These are phyloP conservation scores for Archaeoteleia sp. DNA, from an alignment of 2,888 invertebrate genomes.

Conservation along the genomic window DNA sequence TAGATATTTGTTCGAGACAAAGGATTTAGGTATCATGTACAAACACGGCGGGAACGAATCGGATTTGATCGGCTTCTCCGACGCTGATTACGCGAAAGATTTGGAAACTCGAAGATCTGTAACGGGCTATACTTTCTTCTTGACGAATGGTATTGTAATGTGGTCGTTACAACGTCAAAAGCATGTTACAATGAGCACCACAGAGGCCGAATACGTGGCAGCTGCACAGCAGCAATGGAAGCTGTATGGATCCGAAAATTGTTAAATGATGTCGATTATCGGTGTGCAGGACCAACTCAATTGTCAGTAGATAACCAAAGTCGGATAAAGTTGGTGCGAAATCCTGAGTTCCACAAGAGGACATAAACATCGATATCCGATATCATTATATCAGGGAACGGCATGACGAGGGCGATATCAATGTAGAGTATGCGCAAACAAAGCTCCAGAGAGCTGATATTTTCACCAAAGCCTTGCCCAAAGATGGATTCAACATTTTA, in stretches of 20 bases:
- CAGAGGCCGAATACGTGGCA: no score
- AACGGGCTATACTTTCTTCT: constrained; percentile 40
- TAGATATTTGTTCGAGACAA: constrained; percentile 39
- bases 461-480: constrained; percentile 23
- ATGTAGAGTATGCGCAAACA: constrained; percentile 18
- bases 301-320: constrained; percentile 27
- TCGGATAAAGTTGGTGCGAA: constrained; percentile 15
- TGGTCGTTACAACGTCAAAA: constrained; percentile 40
- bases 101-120: constrained; percentile 38
- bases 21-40: constrained; percentile 32
- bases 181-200: constrained; percentile 9
- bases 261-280: constrained; percentile 5
- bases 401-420: constrained; percentile 1
- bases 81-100: constrained; percentile 49
- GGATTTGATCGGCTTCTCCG: constrained; percentile 37
- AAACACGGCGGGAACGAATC: neutral
- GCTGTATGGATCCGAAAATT: constrained; percentile 17
- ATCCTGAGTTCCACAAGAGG: constrained; percentile 29
- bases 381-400: constrained; percentile 29
- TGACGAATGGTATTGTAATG: constrained; percentile 39
- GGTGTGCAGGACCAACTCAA: neutral
- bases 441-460: constrained; percentile 21
- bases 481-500: neutral
- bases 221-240: constrained; percentile 17
- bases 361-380: constrained; percentile 30